Evolutionary conservation across 2,113 vertebrate species (phyloP), one percentile per base, ranked within the genome.

Genomic region (Heptranchias perlo): DNA sequence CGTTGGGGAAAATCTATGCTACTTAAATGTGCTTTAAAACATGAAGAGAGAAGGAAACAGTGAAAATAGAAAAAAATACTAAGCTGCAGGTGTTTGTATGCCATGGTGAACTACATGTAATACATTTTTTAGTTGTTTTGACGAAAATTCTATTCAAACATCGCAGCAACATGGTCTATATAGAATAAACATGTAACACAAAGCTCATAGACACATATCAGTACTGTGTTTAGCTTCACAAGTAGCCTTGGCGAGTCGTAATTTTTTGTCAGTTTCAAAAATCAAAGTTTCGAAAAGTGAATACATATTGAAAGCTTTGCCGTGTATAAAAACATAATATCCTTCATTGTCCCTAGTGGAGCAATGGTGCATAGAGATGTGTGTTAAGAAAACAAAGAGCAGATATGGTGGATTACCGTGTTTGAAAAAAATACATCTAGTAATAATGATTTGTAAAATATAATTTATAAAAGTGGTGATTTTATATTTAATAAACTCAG

Each of bases 231-330:
- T 58, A 58, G 52, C 31, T 87, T 87, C 84, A 49, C 84, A 87
- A 25, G 6, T 87, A 31, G 21, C 31, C 44, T 21, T 87, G 1
- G 44, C 23, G 47, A 87, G 47, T 87, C 84, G 47, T n/a, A n/a
- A n/a, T 52, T 87, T 35, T 87, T 87, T 7, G 47, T 52, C 4
- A 52, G 31, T 69, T 67, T 28, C 28, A 73, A 73, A 35, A 73
- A 69, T 67, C 4, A 35, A 89, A 93, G n/a, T 39, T 93, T 93
- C 35, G 89, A 62, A 93, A 93, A 93, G 35, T 91, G 28, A 91
- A 31, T 35, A 18, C 11, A n/a, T 82, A 82, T 44, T 47, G 16
- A 13, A 44, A 82, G 16, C n/a, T 39, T 44, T 14, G 31, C 28
- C 13, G 52, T 35, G 10, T 35, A 31, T 58, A 58, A 39, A 93